Evolutionary conservation across 1,140 invertebrate genomes (phyloP), one percentile per base, ranked within the genome.

Genomic region (Aphelinus atriplicis): DNA sequence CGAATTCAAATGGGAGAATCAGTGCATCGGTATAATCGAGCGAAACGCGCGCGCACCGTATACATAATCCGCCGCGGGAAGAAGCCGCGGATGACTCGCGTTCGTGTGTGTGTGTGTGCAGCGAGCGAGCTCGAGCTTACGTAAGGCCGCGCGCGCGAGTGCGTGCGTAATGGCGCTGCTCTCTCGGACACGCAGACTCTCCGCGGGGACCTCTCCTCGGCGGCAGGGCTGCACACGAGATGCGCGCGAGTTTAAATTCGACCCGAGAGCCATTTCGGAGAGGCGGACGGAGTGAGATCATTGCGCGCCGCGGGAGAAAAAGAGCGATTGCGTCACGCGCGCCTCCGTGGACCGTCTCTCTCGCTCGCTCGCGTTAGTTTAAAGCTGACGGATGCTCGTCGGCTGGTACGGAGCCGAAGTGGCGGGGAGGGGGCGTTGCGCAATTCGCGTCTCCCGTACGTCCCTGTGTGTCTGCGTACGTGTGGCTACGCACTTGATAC

Each of bases 111-210:
- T 5, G 50, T 47, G 42, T 60, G 42, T 60, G 55, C 10, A 7
- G 2, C 46, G 10, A 68, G 55, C 71, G 70, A 77, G 71, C 76
- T 71, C 46, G 61, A 73, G 7, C 55, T 77, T 77, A 73, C 66
- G 71, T 73, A 72, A 77, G 45, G 48, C 43, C 46, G 46, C 1
- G 4, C 48, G n/a, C 10, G 26, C 10, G n/a, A 55, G n/a, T 10
- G 62, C 55, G 63, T 26, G 61, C 56, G n/a, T 47, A 68, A 43
- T 47, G 9, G 45, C 50, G 61, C 26, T 26, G 26, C 26, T 26
- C 26, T 26, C 26, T 26, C 26, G 26, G 26, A 26, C 26, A 26
- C 26, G 26, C 26, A 26, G 26, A 26, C 26, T 26, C 26, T 26
- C 26, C 26, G 26, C 26, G 26, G 26, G 26, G 26, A 26, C 26